A percentile compares a stretch with the other conserved stretches of the same genome.
Evolutionary conservation across 2,113 vertebrate genomes (phyloP).

Genomic region (Leucopsar rothschildi): DNA sequence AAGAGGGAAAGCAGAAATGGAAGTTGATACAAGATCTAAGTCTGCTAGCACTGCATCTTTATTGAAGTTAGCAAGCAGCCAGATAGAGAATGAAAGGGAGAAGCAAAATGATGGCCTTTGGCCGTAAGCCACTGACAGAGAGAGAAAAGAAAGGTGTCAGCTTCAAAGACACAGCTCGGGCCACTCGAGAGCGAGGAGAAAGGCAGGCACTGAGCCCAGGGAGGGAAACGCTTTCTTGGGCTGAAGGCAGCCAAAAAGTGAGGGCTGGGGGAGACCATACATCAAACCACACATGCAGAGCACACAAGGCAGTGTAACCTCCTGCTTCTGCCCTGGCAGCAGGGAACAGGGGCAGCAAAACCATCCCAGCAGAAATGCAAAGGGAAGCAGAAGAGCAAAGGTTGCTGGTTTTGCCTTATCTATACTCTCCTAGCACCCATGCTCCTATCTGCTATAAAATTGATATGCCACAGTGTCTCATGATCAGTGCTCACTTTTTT

Average conservation of each 20-base stretch:
- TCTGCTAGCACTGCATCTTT: neutral
- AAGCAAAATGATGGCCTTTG: neutral
- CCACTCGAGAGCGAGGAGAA: accelerated
- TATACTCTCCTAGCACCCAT: neutral
- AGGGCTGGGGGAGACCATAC: accelerated
- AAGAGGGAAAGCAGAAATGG: neutral
- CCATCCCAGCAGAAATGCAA: accelerated
- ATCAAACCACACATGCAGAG: neutral
- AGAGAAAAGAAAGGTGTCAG: neutral
- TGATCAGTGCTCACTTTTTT: neutral
- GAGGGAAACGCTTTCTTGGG: neutral
- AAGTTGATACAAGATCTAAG: neutral
- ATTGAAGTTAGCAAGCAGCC: neutral
- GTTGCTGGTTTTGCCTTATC: neutral
- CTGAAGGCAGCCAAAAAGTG: neutral
- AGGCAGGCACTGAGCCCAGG: neutral
- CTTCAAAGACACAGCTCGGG: neutral
- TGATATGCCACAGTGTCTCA: accelerated
- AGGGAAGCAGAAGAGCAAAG: neutral
- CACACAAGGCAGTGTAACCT: accelerated
- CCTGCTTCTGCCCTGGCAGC: neutral
- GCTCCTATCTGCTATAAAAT: neutral
- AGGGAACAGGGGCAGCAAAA: neutral
- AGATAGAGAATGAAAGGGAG: neutral
- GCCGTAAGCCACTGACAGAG: accelerated